phyloP scores from a whole-genome alignment of 1,140 invertebrate species.

The Phthorimaea operculella region DNA sequence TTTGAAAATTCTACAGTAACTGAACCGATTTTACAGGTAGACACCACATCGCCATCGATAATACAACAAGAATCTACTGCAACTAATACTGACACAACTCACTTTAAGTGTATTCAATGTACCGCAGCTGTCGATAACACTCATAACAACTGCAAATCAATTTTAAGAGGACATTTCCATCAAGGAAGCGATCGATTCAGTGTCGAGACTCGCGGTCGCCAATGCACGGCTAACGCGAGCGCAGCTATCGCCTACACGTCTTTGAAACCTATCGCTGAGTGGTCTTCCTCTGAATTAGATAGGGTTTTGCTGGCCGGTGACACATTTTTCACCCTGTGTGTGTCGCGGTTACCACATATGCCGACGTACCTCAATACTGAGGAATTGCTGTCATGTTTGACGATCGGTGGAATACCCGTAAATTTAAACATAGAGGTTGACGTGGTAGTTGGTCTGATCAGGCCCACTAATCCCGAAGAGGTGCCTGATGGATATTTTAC shows the following conservation, averaged over 20 bases:
- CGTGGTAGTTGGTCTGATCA: background rate
- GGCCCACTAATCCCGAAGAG: background rate
- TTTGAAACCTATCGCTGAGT: conserved; percentile 5
- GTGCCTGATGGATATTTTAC: background rate
- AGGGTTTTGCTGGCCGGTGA: conserved; percentile 6
- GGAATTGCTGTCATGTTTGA: background rate
- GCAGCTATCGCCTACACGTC: conserved; percentile 7
- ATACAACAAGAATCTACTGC: too few relatives aligned
- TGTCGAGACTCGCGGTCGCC: background rate
- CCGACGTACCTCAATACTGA: conserved; percentile 4
- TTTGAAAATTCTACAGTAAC: conserved; percentile 6
- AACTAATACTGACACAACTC: too few relatives aligned
- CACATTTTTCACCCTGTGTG: conserved; percentile 5
- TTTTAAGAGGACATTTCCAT: conserved; percentile 7
- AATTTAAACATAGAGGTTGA: background rate
- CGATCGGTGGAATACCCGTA: background rate
- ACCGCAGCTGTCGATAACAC: too few relatives aligned
- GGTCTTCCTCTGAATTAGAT: conserved; percentile 6
- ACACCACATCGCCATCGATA: too few relatives aligned
- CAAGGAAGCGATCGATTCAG: conserved; percentile 9
- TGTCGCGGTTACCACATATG: conserved; percentile 5
- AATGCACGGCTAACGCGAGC: conserved; percentile 6
- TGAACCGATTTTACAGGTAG: too few relatives aligned
- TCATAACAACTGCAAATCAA: too few relatives aligned
- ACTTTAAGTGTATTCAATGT: too few relatives aligned